Percentiles rank a stretch among this genome's conserved stretches.
Conservation (phyloP, 2,888 invertebrate species). For the Drosophila longiperda region DNA sequence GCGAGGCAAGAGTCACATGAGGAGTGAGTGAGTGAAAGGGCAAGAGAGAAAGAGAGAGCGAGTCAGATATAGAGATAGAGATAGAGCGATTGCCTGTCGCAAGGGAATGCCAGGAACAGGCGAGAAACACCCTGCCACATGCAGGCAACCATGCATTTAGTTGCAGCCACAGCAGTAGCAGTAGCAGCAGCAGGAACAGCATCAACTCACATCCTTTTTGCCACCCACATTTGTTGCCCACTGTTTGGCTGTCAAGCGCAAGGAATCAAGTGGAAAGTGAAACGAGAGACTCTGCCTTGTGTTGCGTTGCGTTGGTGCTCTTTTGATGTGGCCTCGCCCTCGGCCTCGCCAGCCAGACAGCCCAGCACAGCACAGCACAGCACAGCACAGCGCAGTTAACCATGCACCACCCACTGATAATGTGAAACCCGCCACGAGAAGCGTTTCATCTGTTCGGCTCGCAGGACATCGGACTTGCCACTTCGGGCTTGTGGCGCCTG, state of each 20-base stretch:
- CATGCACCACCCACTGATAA: constrained; percentile 2
- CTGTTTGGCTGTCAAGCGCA: constrained; percentile 74
- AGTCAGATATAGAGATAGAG: background rate
- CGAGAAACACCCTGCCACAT: constrained; percentile 50
- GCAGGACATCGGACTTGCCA: background rate
- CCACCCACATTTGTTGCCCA: constrained; percentile 43
- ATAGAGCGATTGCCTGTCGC: constrained; percentile 30
- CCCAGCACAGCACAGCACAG: constrained; percentile 8
- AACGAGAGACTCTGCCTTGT: constrained; percentile 54
- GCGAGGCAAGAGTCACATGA: constrained; percentile 10
- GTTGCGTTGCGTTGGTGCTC: constrained; percentile 55
- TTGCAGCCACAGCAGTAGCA: constrained; percentile 42
- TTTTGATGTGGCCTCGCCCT: constrained; percentile 79
- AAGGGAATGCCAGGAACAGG: constrained; percentile 62
- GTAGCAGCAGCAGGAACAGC: constrained; percentile 1
- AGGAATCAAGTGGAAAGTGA: constrained; percentile 81
- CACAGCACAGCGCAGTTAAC: constrained; percentile 9
- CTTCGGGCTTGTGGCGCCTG: constrained; percentile 27
- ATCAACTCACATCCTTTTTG: constrained; percentile 32
- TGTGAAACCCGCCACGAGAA: constrained; percentile 1
- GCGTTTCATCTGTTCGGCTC: constrained; percentile 15
- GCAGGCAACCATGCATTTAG: constrained; percentile 56
- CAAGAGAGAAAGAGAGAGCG: constrained; percentile 12
- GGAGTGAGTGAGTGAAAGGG: constrained; percentile 13
- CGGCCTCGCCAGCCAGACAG: constrained; percentile 31